Evolutionary conservation across 2,113 vertebrate genomes (phyloP).

Genomic region (Aphyosemion australe): DNA sequence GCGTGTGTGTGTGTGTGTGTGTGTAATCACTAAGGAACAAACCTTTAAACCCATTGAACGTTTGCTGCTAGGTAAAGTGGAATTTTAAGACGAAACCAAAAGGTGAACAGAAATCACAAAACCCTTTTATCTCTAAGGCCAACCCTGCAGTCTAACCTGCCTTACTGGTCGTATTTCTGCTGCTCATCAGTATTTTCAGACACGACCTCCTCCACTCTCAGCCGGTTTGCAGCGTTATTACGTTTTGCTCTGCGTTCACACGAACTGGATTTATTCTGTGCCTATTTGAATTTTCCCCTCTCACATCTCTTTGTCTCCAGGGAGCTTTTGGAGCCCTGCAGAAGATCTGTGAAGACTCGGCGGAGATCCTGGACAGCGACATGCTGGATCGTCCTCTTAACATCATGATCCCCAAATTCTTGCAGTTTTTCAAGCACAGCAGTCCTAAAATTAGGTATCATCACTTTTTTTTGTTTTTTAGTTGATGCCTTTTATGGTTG

Average conservation of each 20-base stretch:
- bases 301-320: slow-evolving; percentile 55
- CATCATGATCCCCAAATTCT: slow-evolving; percentile 98
- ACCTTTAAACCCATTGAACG: background rate
- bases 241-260: background rate
- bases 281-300: background rate
- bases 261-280: background rate
- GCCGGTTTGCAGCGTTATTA: background rate
- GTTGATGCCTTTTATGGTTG: background rate
- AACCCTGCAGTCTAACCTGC: background rate
- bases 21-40: background rate
- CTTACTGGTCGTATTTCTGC: background rate
- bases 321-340: slow-evolving; percentile 96
- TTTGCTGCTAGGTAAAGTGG: background rate
- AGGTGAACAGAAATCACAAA: background rate
- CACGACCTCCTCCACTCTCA: background rate
- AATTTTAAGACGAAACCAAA: background rate
- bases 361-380: slow-evolving; percentile 97
- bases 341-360: slow-evolving; percentile 98
- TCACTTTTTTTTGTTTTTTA: background rate
- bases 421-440: slow-evolving; percentile 97
- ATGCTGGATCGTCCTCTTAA: slow-evolving; percentile 94
- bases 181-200: background rate
- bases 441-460: slow-evolving; percentile 95
- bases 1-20: slow-evolving; percentile 5
- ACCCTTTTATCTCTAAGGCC: background rate